phyloP scores from a whole-genome alignment of 2,113 vertebrate species.

The Brienomyrus brachyistius region DNA sequence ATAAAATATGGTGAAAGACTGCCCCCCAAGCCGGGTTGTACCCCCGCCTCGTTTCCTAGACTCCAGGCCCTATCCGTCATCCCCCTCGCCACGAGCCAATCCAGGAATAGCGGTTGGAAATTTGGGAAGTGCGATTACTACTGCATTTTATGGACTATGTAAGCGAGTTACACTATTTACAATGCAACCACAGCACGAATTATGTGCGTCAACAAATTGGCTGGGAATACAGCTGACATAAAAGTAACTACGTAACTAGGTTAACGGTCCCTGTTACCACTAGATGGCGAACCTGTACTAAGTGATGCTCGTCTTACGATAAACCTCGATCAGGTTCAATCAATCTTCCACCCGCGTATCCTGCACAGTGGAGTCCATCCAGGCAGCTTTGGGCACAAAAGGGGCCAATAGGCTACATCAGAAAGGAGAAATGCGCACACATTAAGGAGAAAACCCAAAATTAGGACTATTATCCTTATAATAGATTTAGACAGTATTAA shows the following conservation, averaged over 20 bases:
- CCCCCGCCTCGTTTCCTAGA: background rate
- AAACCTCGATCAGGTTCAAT: background rate
- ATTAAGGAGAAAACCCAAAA: background rate
- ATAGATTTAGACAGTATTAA: background rate
- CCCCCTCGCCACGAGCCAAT: background rate
- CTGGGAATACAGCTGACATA: background rate
- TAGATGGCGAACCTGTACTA: slow-evolving; percentile 6
- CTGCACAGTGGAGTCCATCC: background rate
- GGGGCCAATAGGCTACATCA: background rate
- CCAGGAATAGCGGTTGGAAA: background rate
- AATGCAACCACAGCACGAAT: background rate
- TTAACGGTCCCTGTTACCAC: background rate
- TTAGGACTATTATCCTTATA: background rate
- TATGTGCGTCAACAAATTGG: background rate
- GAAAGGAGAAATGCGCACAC: background rate
- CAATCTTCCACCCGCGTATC: background rate
- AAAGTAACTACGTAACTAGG: background rate
- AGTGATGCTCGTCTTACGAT: background rate
- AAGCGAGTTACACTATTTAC: background rate
- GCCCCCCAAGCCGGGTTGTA: background rate
- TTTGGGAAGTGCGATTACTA: background rate
- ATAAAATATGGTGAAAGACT: background rate
- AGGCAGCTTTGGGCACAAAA: background rate
- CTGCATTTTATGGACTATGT: background rate
- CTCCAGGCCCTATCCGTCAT: background rate